A percentile compares a stretch with the other conserved stretches of the same genome.
Conservation (phyloP, 1,140 invertebrate genomes). For the Helicoverpa armigera region DNA sequence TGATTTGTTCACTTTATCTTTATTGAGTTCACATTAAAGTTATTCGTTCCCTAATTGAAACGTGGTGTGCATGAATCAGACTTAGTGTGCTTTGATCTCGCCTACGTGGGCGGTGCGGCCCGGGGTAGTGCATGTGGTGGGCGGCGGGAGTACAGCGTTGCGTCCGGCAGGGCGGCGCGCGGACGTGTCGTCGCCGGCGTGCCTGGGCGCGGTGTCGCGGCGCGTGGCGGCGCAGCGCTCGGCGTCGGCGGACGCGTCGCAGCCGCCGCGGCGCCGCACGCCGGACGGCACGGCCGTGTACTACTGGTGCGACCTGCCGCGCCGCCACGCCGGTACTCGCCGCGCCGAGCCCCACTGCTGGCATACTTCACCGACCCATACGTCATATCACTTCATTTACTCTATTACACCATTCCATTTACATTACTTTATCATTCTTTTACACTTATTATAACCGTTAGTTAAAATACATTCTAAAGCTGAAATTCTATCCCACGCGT, state of each 20-base stretch:
- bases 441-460: no score
- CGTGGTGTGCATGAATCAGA: conserved; percentile 82
- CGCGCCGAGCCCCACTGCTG: not conserved
- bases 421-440: no score
- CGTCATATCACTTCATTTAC: no score
- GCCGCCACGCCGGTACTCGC: conserved; percentile 83
- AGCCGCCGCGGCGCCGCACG: conserved; percentile 91
- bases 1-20: not conserved
- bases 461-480: no score
- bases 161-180: conserved; percentile 63
- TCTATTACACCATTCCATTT: no score
- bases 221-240: conserved; percentile 81
- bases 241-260: conserved; percentile 88
- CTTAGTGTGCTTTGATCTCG: not conserved
- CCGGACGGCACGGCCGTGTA: conserved; percentile 93
- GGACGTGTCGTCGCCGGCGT: conserved; percentile 85
- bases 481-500: no score
- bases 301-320: conserved; percentile 93
- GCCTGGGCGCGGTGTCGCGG: conserved; percentile 80
- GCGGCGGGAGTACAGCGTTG: conserved; percentile 89
- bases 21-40: not conserved
- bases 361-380: not conserved
- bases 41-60: conserved; percentile 61
- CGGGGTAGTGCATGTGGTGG: conserved; percentile 87
- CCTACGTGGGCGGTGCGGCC: conserved; percentile 71